A percentile compares a stretch with the other conserved stretches of the same genome.
Evolutionary conservation across 2,888 invertebrate species (phyloP).

Genomic region (Spilosoma lubricipeda): DNA sequence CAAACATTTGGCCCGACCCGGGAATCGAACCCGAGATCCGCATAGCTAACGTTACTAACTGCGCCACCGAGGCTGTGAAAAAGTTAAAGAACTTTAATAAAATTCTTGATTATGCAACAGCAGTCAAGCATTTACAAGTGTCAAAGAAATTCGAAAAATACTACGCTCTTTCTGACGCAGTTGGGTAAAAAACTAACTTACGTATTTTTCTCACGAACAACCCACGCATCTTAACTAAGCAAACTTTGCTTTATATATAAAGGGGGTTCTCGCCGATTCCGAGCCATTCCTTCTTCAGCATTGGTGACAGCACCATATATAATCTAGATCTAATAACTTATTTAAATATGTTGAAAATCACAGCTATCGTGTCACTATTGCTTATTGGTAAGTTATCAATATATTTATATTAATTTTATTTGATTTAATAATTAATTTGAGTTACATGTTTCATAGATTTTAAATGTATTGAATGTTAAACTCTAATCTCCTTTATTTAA

Average conservation of each 20-base stretch:
- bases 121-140: neutral
- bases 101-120: neutral
- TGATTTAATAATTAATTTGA: too few species aligned
- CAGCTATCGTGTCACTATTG: slow-evolving; percentile 73
- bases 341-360: slow-evolving; percentile 72
- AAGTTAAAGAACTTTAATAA: too few species aligned
- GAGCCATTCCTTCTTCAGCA: slow-evolving; percentile 57
- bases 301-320: slow-evolving; percentile 59
- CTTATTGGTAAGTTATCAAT: slow-evolving; percentile 73
- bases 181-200: slow-evolving; percentile 5
- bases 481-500: too few species aligned
- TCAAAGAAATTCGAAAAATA: neutral
- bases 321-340: slow-evolving; percentile 19
- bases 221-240: slow-evolving; percentile 42
- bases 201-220: slow-evolving; percentile 42
- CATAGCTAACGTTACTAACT: too few species aligned
- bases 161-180: neutral
- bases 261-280: slow-evolving; percentile 47
- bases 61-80: too few species aligned
- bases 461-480: too few species aligned
- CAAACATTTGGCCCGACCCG: too few species aligned
- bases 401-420: neutral
- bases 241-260: slow-evolving; percentile 74
- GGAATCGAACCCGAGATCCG: too few species aligned
- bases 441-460: too few species aligned